A percentile compares a stretch with the other conserved stretches of the same genome.
Evolutionary conservation across 1,140 invertebrate genomes (phyloP).

Genomic region (Dryas iulia): DNA sequence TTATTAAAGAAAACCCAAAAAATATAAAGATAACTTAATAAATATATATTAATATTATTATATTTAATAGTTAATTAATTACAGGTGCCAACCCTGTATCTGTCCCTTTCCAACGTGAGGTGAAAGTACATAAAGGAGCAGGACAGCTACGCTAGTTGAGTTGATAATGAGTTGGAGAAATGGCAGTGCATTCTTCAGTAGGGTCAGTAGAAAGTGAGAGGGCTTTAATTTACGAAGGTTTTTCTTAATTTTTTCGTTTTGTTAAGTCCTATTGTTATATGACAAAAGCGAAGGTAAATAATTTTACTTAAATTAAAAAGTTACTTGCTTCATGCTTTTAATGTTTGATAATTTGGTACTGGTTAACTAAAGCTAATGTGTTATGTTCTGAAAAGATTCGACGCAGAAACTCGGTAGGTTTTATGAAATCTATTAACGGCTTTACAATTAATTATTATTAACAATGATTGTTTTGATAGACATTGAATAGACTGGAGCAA

Average conservation of each 20-base stretch:
- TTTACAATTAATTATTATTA: too few species aligned
- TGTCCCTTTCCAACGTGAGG: constrained; percentile 39
- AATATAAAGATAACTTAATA: not conserved
- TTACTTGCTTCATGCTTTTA: too few species aligned
- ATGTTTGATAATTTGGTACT: too few species aligned
- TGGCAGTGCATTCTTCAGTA: constrained; percentile 45
- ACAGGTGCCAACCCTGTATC: constrained; percentile 18
- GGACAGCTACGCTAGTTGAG: constrained; percentile 38
- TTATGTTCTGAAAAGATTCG: too few species aligned
- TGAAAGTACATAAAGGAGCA: constrained; percentile 44
- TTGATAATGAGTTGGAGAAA: constrained; percentile 57
- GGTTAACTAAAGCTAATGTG: too few species aligned
- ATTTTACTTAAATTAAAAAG: not conserved
- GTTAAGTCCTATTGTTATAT: not conserved
- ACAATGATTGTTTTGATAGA: too few species aligned
- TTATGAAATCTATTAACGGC: too few species aligned
- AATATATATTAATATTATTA: not conserved
- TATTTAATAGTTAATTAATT: constrained; percentile 1
- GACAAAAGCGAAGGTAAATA: not conserved
- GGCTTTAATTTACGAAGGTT: constrained; percentile 21
- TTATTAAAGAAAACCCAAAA: too few species aligned
- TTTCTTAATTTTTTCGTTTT: constrained; percentile 12
- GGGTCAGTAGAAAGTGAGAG: constrained; percentile 56
- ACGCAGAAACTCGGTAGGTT: too few species aligned
- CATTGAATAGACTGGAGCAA: too few species aligned